A percentile compares a stretch with the other conserved stretches of the same genome.
Evolutionary conservation across 2,888 invertebrate species (phyloP).

Genomic region (Plebejus argus): DNA sequence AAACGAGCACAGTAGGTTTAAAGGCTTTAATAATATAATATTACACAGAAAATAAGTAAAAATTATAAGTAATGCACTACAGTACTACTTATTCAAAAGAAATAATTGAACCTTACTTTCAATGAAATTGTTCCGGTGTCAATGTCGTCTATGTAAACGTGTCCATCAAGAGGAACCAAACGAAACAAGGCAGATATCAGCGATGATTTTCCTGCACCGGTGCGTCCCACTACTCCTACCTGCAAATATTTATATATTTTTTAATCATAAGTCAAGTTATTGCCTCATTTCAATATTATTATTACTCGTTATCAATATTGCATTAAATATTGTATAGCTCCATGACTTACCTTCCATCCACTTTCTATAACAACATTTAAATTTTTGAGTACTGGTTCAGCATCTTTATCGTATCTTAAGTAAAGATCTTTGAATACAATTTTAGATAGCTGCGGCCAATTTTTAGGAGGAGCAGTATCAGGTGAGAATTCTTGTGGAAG

Average conservation of each 20-base stretch:
- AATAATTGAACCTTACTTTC: conserved; percentile 53
- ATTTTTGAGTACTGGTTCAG: conserved; percentile 85
- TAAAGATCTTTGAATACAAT: conserved; percentile 82
- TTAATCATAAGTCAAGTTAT: not conserved
- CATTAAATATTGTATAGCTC: not conserved
- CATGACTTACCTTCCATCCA: conserved; percentile 73
- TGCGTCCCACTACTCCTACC: conserved; percentile 90
- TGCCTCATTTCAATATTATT: too few species aligned
- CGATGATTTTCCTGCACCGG: conserved; percentile 91
- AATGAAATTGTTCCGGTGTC: conserved; percentile 83
- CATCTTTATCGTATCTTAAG: conserved; percentile 82
- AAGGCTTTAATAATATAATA: not conserved
- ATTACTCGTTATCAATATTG: too few species aligned
- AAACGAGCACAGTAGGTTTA: not conserved
- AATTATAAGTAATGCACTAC: not conserved
- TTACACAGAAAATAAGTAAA: not conserved
- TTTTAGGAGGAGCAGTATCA: conserved; percentile 77
- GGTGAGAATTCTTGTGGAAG: conserved; percentile 86
- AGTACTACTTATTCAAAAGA: too few species aligned
- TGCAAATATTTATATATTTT: conserved; percentile 49
- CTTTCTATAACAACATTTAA: conserved; percentile 82
- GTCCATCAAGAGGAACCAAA: conserved; percentile 84
- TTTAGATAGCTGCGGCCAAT: conserved; percentile 83
- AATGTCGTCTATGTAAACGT: conserved; percentile 85
- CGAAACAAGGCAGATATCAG: conserved; percentile 89